Percentiles rank a stretch among this genome's conserved stretches.
Conservation (phyloP, 2,888 invertebrate species). For the Agrochola lychnidis region DNA sequence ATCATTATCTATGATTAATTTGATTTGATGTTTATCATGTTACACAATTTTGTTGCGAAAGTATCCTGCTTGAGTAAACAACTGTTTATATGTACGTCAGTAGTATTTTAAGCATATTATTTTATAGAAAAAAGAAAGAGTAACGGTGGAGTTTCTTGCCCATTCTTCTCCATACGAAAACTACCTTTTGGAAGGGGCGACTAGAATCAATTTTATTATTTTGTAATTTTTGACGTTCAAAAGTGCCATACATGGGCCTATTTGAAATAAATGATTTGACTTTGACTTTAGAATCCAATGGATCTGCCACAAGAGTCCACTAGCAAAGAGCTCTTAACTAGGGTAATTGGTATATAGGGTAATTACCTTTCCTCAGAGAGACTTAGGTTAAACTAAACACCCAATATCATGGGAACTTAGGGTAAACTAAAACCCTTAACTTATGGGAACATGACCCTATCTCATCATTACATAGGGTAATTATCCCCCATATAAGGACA, state of each 20-base stretch:
- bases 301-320: no score
- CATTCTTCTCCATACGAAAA: no score
- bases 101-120: not conserved
- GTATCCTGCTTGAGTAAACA: conserved; percentile 20
- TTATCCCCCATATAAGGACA: not conserved
- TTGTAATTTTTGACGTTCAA: no score
- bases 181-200: no score
- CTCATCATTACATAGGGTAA: not conserved
- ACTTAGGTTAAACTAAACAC: no score
- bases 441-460: not conserved
- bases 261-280: no score
- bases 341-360: not conserved
- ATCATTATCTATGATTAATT: conserved; percentile 46
- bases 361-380: not conserved
- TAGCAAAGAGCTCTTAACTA: not conserved
- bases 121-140: no score
- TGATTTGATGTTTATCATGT: conserved; percentile 49
- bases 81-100: not conserved
- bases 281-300: no score
- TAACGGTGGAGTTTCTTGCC: no score
- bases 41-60: conserved; percentile 52
- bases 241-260: no score
- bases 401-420: no score
- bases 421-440: not conserved
- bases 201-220: no score